These are phyloP conservation scores for Steinernema carpocapsae DNA, from an alignment of 2,888 invertebrate genomes.

Conservation along the genomic window DNA sequence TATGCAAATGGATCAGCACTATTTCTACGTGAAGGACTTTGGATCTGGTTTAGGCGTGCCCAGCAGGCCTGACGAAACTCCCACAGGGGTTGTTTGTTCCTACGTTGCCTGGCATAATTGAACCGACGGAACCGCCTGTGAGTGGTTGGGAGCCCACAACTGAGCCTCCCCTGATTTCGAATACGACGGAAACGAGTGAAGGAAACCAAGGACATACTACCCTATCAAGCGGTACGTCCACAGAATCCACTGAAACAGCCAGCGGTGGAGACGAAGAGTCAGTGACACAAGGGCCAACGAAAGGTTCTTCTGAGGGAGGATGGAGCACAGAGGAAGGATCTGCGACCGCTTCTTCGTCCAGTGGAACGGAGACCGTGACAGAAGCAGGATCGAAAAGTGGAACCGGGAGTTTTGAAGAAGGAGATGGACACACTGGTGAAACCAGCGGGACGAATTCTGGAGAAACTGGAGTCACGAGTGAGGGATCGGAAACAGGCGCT, in stretches of 20 bases:
- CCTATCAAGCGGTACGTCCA: too few relatives aligned
- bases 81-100: not conserved
- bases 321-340: too few relatives aligned
- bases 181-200: too few relatives aligned
- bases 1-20: slow-evolving; percentile 15
- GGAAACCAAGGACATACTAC: too few relatives aligned
- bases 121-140: too few relatives aligned
- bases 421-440: not conserved
- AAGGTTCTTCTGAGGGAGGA: too few relatives aligned
- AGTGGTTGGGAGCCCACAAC: too few relatives aligned
- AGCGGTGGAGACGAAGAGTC: not conserved
- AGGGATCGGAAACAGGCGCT: not conserved
- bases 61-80: not conserved
- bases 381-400: not conserved
- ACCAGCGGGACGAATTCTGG: not conserved
- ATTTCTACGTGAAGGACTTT: slow-evolving; percentile 25
- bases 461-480: not conserved
- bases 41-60: not conserved
- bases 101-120: too few relatives aligned
- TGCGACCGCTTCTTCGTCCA: not conserved
- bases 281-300: too few relatives aligned
- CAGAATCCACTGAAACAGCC: not conserved
- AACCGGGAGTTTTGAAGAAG: not conserved
- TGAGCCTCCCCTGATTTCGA: too few relatives aligned
- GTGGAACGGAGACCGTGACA: not conserved